These are phyloP conservation scores for Oligia fasciuncula DNA, from an alignment of 2,888 invertebrate genomes.

Conservation along the genomic window DNA sequence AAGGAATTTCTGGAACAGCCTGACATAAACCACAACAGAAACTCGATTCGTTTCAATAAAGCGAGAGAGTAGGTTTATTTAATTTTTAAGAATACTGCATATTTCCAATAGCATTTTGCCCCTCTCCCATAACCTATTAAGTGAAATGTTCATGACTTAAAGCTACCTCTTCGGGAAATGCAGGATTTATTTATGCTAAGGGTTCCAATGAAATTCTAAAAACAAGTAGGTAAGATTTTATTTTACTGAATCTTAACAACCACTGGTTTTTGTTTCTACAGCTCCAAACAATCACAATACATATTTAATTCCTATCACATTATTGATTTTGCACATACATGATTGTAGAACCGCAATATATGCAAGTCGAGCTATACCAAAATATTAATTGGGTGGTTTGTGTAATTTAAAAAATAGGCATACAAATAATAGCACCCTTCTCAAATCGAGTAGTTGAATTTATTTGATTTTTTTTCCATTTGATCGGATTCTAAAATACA, in stretches of 20 bases:
- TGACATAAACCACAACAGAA: background rate
- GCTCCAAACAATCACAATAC: background rate
- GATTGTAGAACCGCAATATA: background rate
- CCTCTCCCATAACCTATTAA: too few species aligned
- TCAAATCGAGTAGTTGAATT: background rate
- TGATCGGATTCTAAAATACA: too few species aligned
- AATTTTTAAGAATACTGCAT: background rate
- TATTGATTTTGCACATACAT: background rate
- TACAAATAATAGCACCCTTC: too few species aligned
- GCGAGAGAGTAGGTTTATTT: too few species aligned
- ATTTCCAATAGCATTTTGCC: background rate
- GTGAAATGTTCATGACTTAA: background rate
- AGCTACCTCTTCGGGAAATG: background rate
- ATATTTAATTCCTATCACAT: background rate
- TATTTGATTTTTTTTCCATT: background rate
- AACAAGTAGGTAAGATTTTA: background rate
- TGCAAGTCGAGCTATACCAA: background rate
- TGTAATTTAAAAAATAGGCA: background rate
- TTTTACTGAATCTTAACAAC: background rate
- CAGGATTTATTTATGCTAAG: background rate
- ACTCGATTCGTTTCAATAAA: background rate
- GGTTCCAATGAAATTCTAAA: background rate
- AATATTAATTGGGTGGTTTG: background rate
- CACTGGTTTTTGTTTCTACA: background rate
- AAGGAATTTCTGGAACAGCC: constrained; percentile 21